Evolutionary conservation across 2,113 vertebrate species (phyloP).

Genomic region (Phycodurus eques): DNA sequence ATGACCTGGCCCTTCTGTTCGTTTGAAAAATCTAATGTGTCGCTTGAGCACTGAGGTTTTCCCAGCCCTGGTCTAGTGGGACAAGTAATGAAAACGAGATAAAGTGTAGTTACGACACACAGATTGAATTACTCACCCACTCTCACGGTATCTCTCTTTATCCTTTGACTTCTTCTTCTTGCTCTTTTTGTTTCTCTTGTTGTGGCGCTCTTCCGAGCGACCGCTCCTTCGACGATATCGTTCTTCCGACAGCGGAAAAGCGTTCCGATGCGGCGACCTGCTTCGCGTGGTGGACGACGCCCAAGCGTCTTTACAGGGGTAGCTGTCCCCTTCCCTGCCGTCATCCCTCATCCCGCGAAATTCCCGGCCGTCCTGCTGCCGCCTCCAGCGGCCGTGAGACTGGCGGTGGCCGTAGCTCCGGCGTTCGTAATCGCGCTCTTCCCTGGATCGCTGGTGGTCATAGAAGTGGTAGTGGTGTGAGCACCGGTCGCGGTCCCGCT

Average conservation of each 20-base stretch:
- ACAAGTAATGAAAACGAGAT: background rate
- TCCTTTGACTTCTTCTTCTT: slow-evolving; percentile 93
- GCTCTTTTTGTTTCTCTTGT: slow-evolving; percentile 83
- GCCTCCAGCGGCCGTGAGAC: slow-evolving; percentile 41
- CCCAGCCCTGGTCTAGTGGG: background rate
- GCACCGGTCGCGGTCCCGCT: slow-evolving; percentile 67
- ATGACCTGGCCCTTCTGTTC: too few species aligned
- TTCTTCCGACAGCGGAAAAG: slow-evolving; percentile 31
- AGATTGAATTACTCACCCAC: slow-evolving; percentile 69
- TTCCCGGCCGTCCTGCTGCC: slow-evolving; percentile 54
- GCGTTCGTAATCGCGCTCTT: slow-evolving; percentile 61
- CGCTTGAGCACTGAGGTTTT: too few species aligned
- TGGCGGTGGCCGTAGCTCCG: slow-evolving; percentile 50
- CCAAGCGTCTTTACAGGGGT: slow-evolving; percentile 20
- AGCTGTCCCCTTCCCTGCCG: slow-evolving; percentile 31
- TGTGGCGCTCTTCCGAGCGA: slow-evolving; percentile 57
- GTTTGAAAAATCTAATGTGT: too few species aligned
- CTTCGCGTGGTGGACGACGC: slow-evolving; percentile 55
- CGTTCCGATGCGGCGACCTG: slow-evolving; percentile 32
- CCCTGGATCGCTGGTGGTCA: slow-evolving; percentile 52
- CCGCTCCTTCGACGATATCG: slow-evolving; percentile 50
- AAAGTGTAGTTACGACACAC: background rate
- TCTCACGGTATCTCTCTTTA: slow-evolving; percentile 76
- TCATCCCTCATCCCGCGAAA: slow-evolving; percentile 26
- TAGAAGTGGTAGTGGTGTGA: slow-evolving; percentile 58